Base-by-base conservation (phyloP, 1,140 invertebrate genomes). In the Aleiodes sp. region DNA sequence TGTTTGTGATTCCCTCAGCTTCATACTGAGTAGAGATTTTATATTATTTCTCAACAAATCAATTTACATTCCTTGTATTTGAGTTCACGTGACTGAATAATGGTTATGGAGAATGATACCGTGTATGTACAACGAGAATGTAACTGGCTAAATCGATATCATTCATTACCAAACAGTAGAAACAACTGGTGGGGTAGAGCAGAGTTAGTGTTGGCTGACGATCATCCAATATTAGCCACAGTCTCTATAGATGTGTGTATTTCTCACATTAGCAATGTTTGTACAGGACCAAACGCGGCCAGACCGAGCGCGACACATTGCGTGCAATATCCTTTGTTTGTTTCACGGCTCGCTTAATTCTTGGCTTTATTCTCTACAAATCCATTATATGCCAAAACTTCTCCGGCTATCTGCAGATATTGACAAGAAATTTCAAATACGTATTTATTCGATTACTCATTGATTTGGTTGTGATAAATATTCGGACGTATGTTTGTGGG, bases 201-300 rank as follows among this genome's bases (percentile, higher is more conserved):
- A 46, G 31, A n/a, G 35, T 62, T 61, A 16, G 46, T 52, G 46
- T 52, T 52, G 21, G 46, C 21, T 52, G 66, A 68, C 59, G 52
- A 62, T 68, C 39, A 41, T 68, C 37, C 74, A 74, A 76, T 80
- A 79, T 79, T 77, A 76, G 74, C 64, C 43, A 70, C 69, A 10
- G 31, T 68, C 24, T 33, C 46, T 24, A 43, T 39, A 56, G 70
- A 76, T 76, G 80, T 82, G 79, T 82, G 80, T 82, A 78, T 82
- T 83, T 83, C 80, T 77, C 82, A 82, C 82, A 82, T 83, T 82
- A 82, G 74, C 31, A 59, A 26, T 82, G 76, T 83, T 83, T 83
- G 70, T 72, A 74, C 57, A 82, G 79, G 82, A 78, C 77, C 70
- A 70, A 52, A 73, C 74, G 65, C 61, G 59, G 29, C 57, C 59